These are phyloP conservation scores for Otis tarda DNA, from an alignment of 2,113 vertebrate genomes.

Conservation along the genomic window DNA sequence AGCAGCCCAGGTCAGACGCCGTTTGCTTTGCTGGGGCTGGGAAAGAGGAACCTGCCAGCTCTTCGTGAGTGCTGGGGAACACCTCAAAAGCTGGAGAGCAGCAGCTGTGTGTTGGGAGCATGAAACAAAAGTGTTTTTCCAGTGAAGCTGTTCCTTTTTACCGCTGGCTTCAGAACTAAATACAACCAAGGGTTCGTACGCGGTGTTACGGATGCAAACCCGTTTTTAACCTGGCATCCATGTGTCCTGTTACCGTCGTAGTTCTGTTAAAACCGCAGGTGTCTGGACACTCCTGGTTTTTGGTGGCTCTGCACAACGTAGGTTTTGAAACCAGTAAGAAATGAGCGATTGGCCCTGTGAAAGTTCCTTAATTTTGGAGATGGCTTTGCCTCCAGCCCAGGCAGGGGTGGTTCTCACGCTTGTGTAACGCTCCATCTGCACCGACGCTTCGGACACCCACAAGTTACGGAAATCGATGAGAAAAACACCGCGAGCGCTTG, in stretches of 20 bases:
- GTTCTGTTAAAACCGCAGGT: neutral
- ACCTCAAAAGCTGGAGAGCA: rapidly evolving
- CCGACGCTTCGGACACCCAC: neutral
- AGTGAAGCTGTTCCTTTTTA: neutral
- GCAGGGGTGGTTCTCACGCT: neutral
- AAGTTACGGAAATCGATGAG: rapidly evolving
- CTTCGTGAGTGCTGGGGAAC: neutral
- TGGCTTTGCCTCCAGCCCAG: neutral
- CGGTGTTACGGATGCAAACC: neutral
- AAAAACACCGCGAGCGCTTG: rapidly evolving
- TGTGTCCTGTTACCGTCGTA: rapidly evolving
- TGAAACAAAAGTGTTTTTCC: neutral
- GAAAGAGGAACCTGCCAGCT: neutral
- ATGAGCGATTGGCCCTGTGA: neutral
- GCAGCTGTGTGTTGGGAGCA: neutral
- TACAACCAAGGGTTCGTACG: rapidly evolving
- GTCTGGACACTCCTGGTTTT: neutral
- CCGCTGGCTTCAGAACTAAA: neutral
- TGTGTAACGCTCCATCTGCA: neutral
- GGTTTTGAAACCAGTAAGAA: neutral
- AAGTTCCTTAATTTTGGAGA: neutral
- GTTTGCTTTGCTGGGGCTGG: neutral
- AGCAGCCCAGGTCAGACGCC: rapidly evolving
- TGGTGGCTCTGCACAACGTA: neutral
- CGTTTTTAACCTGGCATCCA: rapidly evolving